A percentile compares a stretch with the other conserved stretches of the same genome.
Conservation (phyloP, 1,140 invertebrate species). For the Trypoxylus dichotomus region DNA sequence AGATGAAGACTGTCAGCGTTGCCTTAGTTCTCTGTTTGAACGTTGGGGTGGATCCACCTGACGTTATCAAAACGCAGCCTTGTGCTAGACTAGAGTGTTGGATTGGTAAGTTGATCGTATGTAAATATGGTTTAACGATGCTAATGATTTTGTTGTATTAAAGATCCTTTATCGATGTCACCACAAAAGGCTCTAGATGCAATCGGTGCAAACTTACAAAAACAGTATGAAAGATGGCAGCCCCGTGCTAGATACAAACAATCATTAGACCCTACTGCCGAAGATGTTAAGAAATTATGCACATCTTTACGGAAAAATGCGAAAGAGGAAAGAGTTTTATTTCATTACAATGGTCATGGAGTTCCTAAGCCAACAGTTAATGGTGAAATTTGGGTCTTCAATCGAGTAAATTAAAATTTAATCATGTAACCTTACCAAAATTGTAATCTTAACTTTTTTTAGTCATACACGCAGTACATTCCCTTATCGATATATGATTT, state of each 20-base stretch:
- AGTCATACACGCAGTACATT: slow-evolving; percentile 98
- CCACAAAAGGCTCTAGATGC: slow-evolving; percentile 92
- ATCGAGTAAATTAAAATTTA: slow-evolving; percentile 69
- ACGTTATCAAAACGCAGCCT: slow-evolving; percentile 95
- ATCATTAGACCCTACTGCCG: slow-evolving; percentile 94
- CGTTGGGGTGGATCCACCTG: slow-evolving; percentile 98
- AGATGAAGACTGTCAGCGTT: slow-evolving; percentile 99
- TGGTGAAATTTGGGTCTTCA: slow-evolving; percentile 99
- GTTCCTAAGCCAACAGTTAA: slow-evolving; percentile 97
- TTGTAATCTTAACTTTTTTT: slow-evolving; percentile 30
- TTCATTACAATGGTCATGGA: slow-evolving; percentile 99
- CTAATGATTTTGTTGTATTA: slow-evolving; percentile 29
- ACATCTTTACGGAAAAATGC: slow-evolving; percentile 94
- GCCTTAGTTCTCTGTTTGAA: slow-evolving; percentile 97
- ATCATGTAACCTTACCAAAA: neutral
- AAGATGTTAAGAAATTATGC: slow-evolving; percentile 97
- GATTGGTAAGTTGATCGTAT: slow-evolving; percentile 73
- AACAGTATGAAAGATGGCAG: slow-evolving; percentile 98
- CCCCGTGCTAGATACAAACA: slow-evolving; percentile 95
- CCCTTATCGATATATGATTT: slow-evolving; percentile 97
- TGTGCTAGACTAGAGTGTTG: slow-evolving; percentile 96
- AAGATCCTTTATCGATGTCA: slow-evolving; percentile 81
- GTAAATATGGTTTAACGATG: neutral
- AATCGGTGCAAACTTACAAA: slow-evolving; percentile 89
- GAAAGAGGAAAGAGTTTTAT: slow-evolving; percentile 97